Conservation (phyloP, 2,888 invertebrate species). For the Drosophila fulvimacula region DNA sequence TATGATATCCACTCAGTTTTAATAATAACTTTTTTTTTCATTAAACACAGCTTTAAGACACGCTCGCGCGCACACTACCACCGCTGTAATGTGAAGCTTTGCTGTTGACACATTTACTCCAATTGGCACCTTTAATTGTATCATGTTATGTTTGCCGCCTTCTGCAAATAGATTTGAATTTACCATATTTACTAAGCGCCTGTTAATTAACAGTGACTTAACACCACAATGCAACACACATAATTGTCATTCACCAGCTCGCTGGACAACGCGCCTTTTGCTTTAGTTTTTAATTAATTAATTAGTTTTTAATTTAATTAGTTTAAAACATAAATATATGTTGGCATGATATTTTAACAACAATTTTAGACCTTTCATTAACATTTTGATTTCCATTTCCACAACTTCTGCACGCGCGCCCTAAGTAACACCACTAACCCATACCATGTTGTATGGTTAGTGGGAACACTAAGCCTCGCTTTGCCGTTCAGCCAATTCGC, state of each 20-base stretch:
- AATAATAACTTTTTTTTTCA: not conserved
- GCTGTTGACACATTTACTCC: not conserved
- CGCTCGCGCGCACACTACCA: not conserved
- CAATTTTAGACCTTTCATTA: not conserved
- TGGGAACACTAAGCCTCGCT: not conserved
- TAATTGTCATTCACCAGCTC: not conserved
- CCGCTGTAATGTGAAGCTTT: not conserved
- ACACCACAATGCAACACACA: not conserved
- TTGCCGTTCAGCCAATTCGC: slow-evolving; percentile 4
- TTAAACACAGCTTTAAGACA: not conserved
- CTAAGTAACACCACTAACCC: no score
- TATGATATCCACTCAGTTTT: not conserved
- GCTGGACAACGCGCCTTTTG: not conserved
- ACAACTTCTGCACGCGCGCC: not conserved
- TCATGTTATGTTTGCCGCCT: not conserved
- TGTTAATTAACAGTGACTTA: slow-evolving; percentile 1
- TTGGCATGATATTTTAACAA: not conserved
- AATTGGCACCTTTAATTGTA: not conserved
- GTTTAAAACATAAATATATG: no score
- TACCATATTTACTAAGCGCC: not conserved
- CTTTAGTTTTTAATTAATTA: not conserved
- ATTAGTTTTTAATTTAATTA: not conserved
- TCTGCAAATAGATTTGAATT: not conserved
- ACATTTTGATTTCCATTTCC: not conserved
- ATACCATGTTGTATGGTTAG: no score